phyloP scores from a whole-genome alignment of 2,797 vertebrate genomes.

The Dallia pectoralis region DNA sequence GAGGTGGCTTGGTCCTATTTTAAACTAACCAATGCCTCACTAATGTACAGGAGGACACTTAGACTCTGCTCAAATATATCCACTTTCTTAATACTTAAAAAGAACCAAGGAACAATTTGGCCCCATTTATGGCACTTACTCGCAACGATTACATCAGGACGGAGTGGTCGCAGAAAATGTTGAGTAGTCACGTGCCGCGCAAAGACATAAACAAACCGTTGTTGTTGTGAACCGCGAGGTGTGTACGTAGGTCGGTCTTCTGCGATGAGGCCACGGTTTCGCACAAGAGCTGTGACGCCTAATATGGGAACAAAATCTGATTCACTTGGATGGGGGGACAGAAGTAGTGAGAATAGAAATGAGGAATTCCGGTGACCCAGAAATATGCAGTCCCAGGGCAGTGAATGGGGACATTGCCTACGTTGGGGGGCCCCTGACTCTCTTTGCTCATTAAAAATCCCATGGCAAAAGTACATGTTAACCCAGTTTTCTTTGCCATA shows the following conservation, averaged over 20 bases:
- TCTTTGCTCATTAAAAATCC: too few relatives aligned
- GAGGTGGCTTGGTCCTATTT: too few relatives aligned
- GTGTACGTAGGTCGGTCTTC: neutral
- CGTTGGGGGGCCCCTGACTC: too few relatives aligned
- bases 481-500: too few relatives aligned
- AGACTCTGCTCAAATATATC: constrained; percentile 24
- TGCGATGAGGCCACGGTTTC: constrained; percentile 11
- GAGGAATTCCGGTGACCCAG: too few relatives aligned
- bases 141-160: constrained; percentile 28
- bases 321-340: neutral
- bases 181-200: constrained; percentile 6
- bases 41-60: neutral
- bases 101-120: constrained; percentile 26
- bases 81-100: constrained; percentile 33
- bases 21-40: too few relatives aligned
- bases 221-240: neutral
- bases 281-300: neutral
- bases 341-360: too few relatives aligned
- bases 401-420: too few relatives aligned
- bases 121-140: constrained; percentile 15
- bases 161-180: neutral
- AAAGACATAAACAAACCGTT: neutral
- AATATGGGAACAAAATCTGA: neutral
- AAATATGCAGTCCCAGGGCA: too few relatives aligned
- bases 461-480: too few relatives aligned